phyloP scores from a whole-genome alignment of 2,888 invertebrate species.

The Cephus pygmeus region DNA sequence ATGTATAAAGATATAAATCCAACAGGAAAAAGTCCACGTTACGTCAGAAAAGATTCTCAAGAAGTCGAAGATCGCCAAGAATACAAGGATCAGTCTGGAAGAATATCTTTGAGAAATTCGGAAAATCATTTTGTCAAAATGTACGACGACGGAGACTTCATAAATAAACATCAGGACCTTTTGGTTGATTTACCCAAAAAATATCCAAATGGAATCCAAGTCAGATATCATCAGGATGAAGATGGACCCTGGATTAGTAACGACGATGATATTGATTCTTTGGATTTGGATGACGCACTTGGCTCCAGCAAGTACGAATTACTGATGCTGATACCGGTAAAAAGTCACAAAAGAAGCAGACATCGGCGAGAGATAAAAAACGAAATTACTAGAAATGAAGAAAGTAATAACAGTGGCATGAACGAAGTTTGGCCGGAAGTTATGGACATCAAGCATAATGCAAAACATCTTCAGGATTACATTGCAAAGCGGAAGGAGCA shows the following conservation, averaged over 20 bases:
- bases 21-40: neutral
- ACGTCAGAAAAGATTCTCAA: neutral
- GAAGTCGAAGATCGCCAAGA: neutral
- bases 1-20: neutral
- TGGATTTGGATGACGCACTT: slow-evolving; percentile 20
- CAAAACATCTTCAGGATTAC: slow-evolving; percentile 26
- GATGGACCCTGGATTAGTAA: neutral
- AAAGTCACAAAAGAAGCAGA: slow-evolving; percentile 8
- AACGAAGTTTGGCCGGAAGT: slow-evolving; percentile 30
- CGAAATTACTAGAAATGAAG: neutral
- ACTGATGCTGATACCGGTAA: slow-evolving; percentile 31
- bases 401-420: slow-evolving; percentile 3
- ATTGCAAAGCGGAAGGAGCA: slow-evolving; percentile 8
- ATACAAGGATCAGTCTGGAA: neutral
- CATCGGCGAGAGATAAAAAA: slow-evolving; percentile 5
- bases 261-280: neutral
- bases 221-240: neutral
- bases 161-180: neutral
- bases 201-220: neutral
- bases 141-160: neutral
- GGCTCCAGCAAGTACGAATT: slow-evolving; percentile 25
- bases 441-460: slow-evolving; percentile 26
- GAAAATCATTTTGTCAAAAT: neutral
- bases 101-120: slow-evolving; percentile 1
- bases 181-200: neutral